Conservation (phyloP, 1,140 invertebrate species). For the Trypoxylus dichotomus region DNA sequence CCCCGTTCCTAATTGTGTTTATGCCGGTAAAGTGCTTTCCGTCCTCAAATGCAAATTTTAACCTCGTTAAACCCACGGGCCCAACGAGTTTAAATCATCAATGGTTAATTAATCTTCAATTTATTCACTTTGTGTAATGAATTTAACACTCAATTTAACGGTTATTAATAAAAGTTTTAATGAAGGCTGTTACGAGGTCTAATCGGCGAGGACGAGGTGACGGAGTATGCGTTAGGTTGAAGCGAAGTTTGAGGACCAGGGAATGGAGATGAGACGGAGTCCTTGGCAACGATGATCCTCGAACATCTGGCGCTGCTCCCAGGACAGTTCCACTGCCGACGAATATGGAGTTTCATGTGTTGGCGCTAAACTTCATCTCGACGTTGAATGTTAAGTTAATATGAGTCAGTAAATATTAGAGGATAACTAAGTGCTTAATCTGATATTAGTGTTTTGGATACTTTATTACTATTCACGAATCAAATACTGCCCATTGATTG, state of each 20-base stretch:
- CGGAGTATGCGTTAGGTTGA: not conserved
- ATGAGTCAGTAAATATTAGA: too few relatives aligned
- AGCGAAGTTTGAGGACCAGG: not conserved
- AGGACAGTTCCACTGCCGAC: not conserved
- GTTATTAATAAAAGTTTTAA: constrained; percentile 58
- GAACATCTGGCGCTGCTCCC: constrained; percentile 30
- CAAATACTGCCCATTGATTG: too few relatives aligned
- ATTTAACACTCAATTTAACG: constrained; percentile 58
- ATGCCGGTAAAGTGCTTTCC: constrained; percentile 53
- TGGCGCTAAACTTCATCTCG: not conserved
- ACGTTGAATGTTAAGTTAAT: not conserved
- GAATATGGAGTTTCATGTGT: not conserved
- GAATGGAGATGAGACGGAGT: not conserved
- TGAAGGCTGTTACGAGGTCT: constrained; percentile 52
- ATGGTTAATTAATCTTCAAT: constrained; percentile 59
- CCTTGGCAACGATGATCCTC: constrained; percentile 23
- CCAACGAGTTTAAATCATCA: constrained; percentile 57
- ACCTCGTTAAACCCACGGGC: constrained; percentile 54
- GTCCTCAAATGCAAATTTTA: constrained; percentile 58
- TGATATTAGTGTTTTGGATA: too few relatives aligned
- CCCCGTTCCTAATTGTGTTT: constrained; percentile 30
- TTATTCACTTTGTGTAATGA: constrained; percentile 59
- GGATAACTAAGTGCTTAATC: too few relatives aligned
- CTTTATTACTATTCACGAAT: too few relatives aligned
- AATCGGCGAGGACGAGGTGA: constrained; percentile 38